Percentiles rank a stretch among this genome's conserved stretches.
Conservation (phyloP, 2,113 vertebrate genomes). For the Actenoides lindsayi region DNA sequence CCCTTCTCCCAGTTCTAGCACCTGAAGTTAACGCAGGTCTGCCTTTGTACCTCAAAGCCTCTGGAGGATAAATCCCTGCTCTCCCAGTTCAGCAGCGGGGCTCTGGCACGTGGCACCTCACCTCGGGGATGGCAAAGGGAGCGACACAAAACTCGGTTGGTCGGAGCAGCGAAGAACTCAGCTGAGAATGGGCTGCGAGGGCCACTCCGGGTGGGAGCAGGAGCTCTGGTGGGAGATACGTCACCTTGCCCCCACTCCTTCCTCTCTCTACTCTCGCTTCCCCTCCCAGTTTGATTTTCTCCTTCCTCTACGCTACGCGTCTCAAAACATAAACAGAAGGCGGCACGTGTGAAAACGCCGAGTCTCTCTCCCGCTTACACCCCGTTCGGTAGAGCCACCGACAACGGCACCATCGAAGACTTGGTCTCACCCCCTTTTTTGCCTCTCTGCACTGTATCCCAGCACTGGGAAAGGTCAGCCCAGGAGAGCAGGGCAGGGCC, state of each 20-base stretch:
- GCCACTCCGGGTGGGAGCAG: not conserved
- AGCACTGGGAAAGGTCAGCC: too few species aligned
- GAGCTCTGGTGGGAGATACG: not conserved
- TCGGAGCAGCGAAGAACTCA: not conserved
- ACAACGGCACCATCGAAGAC: not conserved
- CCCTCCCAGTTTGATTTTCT: not conserved
- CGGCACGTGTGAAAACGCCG: fast-evolving
- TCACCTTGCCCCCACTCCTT: not conserved
- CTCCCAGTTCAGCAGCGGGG: not conserved
- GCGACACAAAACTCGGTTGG: not conserved
- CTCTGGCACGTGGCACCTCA: not conserved
- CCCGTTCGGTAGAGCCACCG: not conserved
- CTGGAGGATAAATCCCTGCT: not conserved
- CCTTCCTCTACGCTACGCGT: not conserved
- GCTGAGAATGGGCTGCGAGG: not conserved
- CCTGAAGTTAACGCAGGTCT: fast-evolving
- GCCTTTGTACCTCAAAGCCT: not conserved
- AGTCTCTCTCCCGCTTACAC: too few species aligned
- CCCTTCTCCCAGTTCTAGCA: not conserved
- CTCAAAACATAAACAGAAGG: not conserved
- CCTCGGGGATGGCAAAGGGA: not conserved
- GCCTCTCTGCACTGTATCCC: not conserved
- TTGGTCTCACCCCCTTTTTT: fast-evolving
- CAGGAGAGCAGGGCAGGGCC: too few species aligned
- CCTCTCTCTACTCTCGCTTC: not conserved